These are phyloP conservation scores for Listronotus oregonensis DNA, from an alignment of 1,140 invertebrate genomes.

Conservation along the genomic window DNA sequence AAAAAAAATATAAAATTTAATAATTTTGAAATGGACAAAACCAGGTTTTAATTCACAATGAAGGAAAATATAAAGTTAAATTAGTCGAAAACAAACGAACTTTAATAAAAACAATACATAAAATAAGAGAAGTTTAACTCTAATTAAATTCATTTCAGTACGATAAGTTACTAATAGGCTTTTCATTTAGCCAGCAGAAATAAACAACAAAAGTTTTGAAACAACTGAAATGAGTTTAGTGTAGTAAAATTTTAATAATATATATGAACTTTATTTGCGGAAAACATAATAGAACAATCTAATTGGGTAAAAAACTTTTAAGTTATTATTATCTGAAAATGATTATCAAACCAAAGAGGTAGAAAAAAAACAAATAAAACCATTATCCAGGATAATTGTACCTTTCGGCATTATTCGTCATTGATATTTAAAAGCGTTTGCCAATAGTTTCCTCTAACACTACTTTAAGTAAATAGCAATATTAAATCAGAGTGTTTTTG, in stretches of 20 bases:
- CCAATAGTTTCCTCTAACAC: no score
- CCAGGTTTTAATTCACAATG: background rate
- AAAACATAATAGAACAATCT: no score
- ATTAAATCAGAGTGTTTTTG: no score
- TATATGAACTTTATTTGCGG: background rate
- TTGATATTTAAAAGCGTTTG: no score
- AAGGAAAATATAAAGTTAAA: background rate
- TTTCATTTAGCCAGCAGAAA: conserved; percentile 1
- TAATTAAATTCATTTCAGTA: conserved; percentile 13
- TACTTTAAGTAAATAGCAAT: no score
- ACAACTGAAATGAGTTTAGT: background rate
- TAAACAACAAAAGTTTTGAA: conserved; percentile 6
- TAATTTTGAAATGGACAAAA: background rate
- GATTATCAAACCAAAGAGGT: no score
- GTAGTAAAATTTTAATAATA: conserved; percentile 6
- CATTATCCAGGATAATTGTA: no score
- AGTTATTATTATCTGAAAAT: no score
- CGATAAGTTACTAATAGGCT: conserved; percentile 9
- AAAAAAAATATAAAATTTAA: no score
- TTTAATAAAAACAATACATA: conserved; percentile 13
- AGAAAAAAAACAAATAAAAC: no score
- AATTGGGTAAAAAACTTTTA: no score
- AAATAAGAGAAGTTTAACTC: background rate
- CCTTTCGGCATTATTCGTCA: no score
- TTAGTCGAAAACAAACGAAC: background rate